phyloP scores from a whole-genome alignment of 1,140 invertebrate genomes.

The Probaryconus sp. region DNA sequence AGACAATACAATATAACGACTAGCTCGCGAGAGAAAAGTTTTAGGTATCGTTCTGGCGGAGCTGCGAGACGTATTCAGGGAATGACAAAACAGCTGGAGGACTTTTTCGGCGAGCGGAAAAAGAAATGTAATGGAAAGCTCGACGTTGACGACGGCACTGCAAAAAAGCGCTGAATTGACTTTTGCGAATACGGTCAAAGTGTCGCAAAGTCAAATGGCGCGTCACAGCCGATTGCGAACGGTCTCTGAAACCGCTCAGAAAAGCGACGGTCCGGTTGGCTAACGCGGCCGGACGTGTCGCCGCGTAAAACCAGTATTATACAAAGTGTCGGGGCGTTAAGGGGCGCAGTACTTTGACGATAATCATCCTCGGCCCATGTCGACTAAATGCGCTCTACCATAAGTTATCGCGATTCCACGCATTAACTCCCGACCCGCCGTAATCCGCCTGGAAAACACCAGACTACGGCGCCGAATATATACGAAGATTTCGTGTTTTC shows the following conservation, averaged over 20 bases:
- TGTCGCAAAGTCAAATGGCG: constrained; percentile 22
- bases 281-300: constrained; percentile 40
- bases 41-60: constrained; percentile 5
- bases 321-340: constrained; percentile 34
- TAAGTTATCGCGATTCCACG: constrained; percentile 55
- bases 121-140: neutral
- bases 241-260: constrained; percentile 34
- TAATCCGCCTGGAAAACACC: constrained; percentile 48
- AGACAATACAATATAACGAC: neutral
- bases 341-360: constrained; percentile 36
- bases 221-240: constrained; percentile 13
- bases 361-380: constrained; percentile 42
- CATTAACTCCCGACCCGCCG: constrained; percentile 40
- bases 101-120: constrained; percentile 16
- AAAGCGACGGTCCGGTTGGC: constrained; percentile 32
- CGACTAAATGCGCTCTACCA: constrained; percentile 42
- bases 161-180: constrained; percentile 11
- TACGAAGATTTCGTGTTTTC: constrained; percentile 38
- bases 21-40: constrained; percentile 18
- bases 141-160: no score
- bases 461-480: constrained; percentile 2
- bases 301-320: constrained; percentile 49
- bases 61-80: neutral
- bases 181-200: constrained; percentile 2
- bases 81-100: neutral